Percentiles rank a stretch among this genome's conserved stretches.
Conservation (phyloP, 2,113 vertebrate species). For the Tachysurus vachellii region DNA sequence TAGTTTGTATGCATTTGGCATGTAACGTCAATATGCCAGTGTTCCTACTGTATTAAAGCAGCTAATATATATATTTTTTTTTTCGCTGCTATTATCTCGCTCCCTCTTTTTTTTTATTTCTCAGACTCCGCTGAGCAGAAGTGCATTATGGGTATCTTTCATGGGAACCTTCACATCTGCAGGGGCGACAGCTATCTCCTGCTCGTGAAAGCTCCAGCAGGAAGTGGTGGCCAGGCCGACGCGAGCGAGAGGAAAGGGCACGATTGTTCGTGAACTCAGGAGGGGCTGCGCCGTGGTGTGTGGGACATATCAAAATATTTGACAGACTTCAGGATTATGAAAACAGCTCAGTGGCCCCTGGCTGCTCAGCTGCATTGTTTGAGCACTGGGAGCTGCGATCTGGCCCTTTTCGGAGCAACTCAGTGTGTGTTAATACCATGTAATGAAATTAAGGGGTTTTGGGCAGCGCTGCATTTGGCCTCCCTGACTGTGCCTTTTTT, state of each 20-base stretch:
- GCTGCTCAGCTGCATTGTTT: constrained; percentile 91
- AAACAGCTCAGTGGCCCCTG: constrained; percentile 83
- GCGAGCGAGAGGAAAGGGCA: constrained; percentile 85
- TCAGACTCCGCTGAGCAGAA: not conserved
- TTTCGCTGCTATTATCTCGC: not conserved
- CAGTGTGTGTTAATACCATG: constrained; percentile 91
- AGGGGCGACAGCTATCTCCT: constrained; percentile 80
- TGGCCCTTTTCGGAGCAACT: constrained; percentile 85
- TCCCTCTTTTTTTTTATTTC: not conserved
- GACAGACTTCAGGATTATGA: constrained; percentile 98
- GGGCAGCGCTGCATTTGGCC: constrained; percentile 93
- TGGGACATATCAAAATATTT: constrained; percentile 99
- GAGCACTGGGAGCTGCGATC: constrained; percentile 87
- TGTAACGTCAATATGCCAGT: too few species aligned
- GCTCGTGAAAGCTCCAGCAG: constrained; percentile 93
- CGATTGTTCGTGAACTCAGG: constrained; percentile 72
- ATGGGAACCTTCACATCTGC: constrained; percentile 97
- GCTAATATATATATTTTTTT: too few species aligned
- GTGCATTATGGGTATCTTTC: constrained; percentile 68
- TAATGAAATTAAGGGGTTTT: constrained; percentile 91
- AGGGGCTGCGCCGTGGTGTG: constrained; percentile 95
- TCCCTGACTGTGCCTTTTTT: constrained; percentile 78
- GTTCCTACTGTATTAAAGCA: too few species aligned
- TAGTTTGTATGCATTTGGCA: too few species aligned
- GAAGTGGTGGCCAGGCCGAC: constrained; percentile 89